Evolutionary conservation across 2,888 invertebrate species (phyloP).

Genomic region (Lucinisca nassula): DNA sequence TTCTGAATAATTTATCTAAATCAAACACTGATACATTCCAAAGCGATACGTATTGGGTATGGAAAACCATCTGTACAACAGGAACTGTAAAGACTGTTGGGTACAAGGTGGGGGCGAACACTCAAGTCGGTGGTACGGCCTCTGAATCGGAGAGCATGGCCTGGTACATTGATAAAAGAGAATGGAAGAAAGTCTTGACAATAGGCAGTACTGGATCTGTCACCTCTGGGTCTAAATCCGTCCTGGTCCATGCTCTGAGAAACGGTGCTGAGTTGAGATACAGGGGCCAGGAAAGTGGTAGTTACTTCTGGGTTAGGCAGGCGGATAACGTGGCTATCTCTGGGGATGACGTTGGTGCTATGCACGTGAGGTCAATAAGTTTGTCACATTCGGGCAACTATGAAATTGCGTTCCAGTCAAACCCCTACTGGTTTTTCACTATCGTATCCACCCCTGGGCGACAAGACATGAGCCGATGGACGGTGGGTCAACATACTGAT

Average conservation of each 20-base stretch:
- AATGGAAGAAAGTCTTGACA: slow-evolving; percentile 24
- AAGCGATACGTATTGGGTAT: too few species aligned
- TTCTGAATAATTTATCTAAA: not conserved
- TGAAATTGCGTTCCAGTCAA: slow-evolving; percentile 21
- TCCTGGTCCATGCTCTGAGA: slow-evolving; percentile 6
- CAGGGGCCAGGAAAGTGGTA: not conserved
- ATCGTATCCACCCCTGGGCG: slow-evolving; percentile 21
- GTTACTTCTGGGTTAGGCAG: not conserved
- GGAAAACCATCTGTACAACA: not conserved
- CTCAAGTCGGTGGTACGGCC: not conserved
- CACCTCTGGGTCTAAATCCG: slow-evolving; percentile 23
- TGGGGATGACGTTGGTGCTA: slow-evolving; percentile 19
- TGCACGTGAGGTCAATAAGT: slow-evolving; percentile 32
- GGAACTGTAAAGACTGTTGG: not conserved
- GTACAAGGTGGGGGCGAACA: not conserved
- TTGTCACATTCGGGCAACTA: not conserved
- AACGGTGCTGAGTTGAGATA: slow-evolving; percentile 34
- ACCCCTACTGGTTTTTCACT: slow-evolving; percentile 43
- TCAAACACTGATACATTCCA: not conserved
- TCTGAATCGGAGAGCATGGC: not conserved
- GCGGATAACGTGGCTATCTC: slow-evolving; percentile 23
- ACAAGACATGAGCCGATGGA: slow-evolving; percentile 38
- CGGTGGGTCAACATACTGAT: slow-evolving; percentile 21
- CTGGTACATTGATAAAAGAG: not conserved
- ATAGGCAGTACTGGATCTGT: not conserved